Base-by-base conservation (phyloP, 2,888 invertebrate genomes). In the Ceriagrion tenellum region DNA sequence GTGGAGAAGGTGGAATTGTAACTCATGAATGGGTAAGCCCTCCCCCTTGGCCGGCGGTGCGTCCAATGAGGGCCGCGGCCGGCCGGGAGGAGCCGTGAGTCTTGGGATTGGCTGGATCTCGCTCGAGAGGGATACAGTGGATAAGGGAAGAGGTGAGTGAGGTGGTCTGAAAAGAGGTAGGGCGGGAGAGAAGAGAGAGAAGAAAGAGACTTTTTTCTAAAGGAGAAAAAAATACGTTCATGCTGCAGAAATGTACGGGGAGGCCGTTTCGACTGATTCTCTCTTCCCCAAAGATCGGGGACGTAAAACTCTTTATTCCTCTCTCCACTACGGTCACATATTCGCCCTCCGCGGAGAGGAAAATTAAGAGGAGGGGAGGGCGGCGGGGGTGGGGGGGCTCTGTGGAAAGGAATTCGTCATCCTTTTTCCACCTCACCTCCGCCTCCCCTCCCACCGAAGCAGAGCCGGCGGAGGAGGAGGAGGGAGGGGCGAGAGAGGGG, bases 1-100 rank as follows among this genome's bases (percentile, higher is more conserved):
- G 69, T 63, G 89, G 89, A 26, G 93, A 69, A 91, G 91, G 59
- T 63, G 55, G 91, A 91, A 93, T 93, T 93, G 93, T 93, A 93
- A 93, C 93, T 93, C 93, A 93, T 93, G 93, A 93, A 93, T 93
- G 93, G 93, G 93, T 93, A 93, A 93, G 63, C 93, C 93, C 93
- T 93, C 93, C 93, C 93, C 93, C 74, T 47, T 93, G 69, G 93
- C 35, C 93, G 13, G 0, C 55, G 47, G 74, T 6, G 69, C 93
- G 93, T 93, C 93, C 93, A 93, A 93, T 93, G 93, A 69, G 93
- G 74, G 35, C 69, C 47, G 26, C 63, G 47, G 40, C 63, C 63
- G 93, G 69, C 93, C 69, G n/a, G 69, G 69, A 69, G 69, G 93
- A 69, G 63, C 63, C 23, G n/a, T 30, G 93, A 93, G 93, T 69